Evolutionary conservation across 53 echinoderm and acorn worm species (phyloP).

Genomic region (Stichopus horrens): DNA sequence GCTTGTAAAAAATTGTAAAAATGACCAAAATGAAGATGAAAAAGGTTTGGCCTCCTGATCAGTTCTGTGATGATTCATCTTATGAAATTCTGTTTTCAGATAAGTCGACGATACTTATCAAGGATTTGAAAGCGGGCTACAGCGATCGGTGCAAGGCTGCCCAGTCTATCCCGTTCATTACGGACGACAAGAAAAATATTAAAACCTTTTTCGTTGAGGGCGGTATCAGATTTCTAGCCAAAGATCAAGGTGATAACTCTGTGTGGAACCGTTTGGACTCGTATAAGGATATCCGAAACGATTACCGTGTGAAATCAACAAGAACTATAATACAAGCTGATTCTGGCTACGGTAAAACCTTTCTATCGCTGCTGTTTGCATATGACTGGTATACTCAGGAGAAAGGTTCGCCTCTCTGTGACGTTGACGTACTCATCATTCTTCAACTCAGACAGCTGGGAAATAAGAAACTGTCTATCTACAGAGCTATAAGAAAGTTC

Average conservation of each 20-base stretch:
- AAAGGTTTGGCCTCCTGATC: no score
- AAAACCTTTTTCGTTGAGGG: slow-evolving; percentile 9
- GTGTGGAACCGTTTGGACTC: slow-evolving; percentile 28
- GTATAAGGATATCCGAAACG: not conserved
- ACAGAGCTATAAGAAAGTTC: slow-evolving; percentile 18
- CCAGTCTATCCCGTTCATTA: slow-evolving; percentile 7
- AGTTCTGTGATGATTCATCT: not conserved
- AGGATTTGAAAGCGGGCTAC: slow-evolving; percentile 20
- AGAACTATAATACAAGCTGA: slow-evolving; percentile 28
- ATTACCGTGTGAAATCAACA: not conserved
- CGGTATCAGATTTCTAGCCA: slow-evolving; percentile 4
- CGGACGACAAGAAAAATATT: not conserved
- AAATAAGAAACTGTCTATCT: not conserved
- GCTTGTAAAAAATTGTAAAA: no score
- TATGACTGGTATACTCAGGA: slow-evolving; percentile 8
- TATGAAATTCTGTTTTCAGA: slow-evolving; percentile 6
- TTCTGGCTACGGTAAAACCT: slow-evolving; percentile 13
- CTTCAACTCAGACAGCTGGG: slow-evolving; percentile 1
- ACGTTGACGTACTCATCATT: slow-evolving; percentile 18
- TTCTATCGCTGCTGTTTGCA: slow-evolving; percentile 19
- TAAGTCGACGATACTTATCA: not conserved
- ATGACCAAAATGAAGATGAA: no score
- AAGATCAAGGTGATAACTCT: not conserved
- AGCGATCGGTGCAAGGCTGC: not conserved
- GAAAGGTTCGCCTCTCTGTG: slow-evolving; percentile 9